Percentiles rank a stretch among this genome's conserved stretches.
phyloP scores from a whole-genome alignment of 2,797 vertebrate genomes.

The Linurgus olivaceus region DNA sequence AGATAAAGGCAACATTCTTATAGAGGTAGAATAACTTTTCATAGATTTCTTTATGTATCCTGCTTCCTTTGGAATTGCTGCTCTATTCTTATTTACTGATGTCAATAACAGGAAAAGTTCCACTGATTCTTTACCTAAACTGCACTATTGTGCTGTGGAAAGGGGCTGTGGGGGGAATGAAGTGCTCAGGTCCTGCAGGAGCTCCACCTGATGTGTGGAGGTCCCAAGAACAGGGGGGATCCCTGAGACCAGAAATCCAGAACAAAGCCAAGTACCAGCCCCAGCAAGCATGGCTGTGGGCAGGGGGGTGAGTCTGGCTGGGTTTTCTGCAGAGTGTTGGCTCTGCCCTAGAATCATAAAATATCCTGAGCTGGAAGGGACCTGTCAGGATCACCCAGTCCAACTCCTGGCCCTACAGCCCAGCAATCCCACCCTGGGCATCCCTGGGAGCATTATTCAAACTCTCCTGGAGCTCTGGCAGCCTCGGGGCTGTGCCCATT shows the following conservation, averaged over 20 bases:
- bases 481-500: rapidly evolving
- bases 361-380: neutral
- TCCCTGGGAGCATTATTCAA: rapidly evolving
- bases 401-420: neutral
- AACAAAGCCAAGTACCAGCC: neutral
- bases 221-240: rapidly evolving
- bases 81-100: neutral
- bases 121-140: neutral
- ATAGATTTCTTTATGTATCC: neutral
- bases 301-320: rapidly evolving
- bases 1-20: neutral
- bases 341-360: neutral
- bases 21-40: neutral
- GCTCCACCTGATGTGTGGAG: neutral
- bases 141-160: rapidly evolving
- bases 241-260: neutral
- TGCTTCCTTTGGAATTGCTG: neutral
- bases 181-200: neutral
- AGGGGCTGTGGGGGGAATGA: neutral
- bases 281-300: rapidly evolving
- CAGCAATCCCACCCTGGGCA: rapidly evolving
- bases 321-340: neutral
- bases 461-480: neutral
- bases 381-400: neutral
- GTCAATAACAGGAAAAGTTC: rapidly evolving